A percentile compares a stretch with the other conserved stretches of the same genome.
These are phyloP conservation scores for Aricia agestis DNA, from an alignment of 1,140 invertebrate species.

Conservation along the genomic window DNA sequence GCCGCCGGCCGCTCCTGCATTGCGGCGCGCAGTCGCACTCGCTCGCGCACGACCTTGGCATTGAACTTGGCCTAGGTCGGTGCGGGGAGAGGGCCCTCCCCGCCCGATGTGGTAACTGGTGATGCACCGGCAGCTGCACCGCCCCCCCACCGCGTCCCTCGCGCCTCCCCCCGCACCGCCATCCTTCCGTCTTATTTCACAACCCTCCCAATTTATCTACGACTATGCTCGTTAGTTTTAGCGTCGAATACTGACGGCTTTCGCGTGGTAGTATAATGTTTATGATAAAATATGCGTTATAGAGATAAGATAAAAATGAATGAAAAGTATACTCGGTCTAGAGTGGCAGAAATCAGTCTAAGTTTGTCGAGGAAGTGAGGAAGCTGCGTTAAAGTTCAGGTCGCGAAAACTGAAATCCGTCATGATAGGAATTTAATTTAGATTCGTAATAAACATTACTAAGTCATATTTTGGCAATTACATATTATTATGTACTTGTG, in stretches of 20 bases:
- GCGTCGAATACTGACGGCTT: slow-evolving; percentile 5
- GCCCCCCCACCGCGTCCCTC: slow-evolving; percentile 51
- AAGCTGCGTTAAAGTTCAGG: no score
- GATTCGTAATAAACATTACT: no score
- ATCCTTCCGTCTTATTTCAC: slow-evolving; percentile 34
- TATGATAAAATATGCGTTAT: background rate
- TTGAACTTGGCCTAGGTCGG: slow-evolving; percentile 74
- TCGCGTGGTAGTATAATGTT: slow-evolving; percentile 19
- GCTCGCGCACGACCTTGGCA: slow-evolving; percentile 77
- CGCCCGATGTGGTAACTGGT: slow-evolving; percentile 32
- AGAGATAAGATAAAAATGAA: background rate
- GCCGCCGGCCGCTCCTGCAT: slow-evolving; percentile 73
- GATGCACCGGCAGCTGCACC: slow-evolving; percentile 66
- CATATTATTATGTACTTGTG: background rate
- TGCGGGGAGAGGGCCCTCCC: slow-evolving; percentile 38
- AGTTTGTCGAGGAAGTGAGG: no score
- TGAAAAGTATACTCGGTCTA: background rate
- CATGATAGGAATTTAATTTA: no score
- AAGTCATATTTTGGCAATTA: background rate
- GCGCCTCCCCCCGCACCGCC: slow-evolving; percentile 29
- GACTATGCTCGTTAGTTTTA: slow-evolving; percentile 18
- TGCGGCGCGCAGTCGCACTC: slow-evolving; percentile 76
- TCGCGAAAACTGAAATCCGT: no score
- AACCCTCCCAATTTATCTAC: slow-evolving; percentile 40
- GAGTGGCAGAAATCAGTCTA: no score